A percentile compares a stretch with the other conserved stretches of the same genome.
These are phyloP conservation scores for Leucosticte australis DNA, from an alignment of 2,113 vertebrate species.

Conservation along the genomic window DNA sequence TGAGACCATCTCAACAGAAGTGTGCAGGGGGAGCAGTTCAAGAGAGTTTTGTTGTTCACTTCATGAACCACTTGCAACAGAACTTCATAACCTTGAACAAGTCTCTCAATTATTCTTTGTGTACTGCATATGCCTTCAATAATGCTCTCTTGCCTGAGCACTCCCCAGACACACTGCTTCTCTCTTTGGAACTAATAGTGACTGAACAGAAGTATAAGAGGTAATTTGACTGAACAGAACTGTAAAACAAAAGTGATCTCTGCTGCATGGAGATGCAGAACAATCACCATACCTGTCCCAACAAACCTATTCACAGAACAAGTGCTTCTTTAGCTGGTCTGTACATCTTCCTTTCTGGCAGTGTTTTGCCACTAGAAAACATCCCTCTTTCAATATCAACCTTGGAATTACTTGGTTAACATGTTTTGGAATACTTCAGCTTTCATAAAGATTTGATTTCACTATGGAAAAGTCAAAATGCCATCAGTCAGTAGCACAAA, in stretches of 20 bases:
- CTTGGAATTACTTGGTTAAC: background rate
- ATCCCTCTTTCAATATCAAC: background rate
- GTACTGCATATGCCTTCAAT: background rate
- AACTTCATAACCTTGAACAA: background rate
- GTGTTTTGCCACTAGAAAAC: background rate
- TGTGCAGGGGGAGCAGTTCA: background rate
- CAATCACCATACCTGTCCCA: background rate
- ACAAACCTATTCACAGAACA: background rate
- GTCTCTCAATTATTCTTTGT: background rate
- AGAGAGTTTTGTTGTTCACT: background rate
- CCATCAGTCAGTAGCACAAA: background rate
- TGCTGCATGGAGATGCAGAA: background rate
- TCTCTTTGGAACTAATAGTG: background rate
- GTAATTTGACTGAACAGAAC: background rate
- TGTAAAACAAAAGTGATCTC: background rate
- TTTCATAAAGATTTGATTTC: background rate
- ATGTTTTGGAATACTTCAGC: background rate
- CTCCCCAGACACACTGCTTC: background rate
- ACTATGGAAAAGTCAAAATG: background rate
- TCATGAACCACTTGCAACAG: background rate
- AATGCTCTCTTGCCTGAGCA: background rate
- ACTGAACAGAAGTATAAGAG: background rate
- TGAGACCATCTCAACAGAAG: background rate
- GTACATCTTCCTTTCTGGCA: background rate
- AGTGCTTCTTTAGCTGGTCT: background rate